Base-by-base conservation (phyloP, 2,113 vertebrate genomes). In the Ceyx cyanopectus region DNA sequence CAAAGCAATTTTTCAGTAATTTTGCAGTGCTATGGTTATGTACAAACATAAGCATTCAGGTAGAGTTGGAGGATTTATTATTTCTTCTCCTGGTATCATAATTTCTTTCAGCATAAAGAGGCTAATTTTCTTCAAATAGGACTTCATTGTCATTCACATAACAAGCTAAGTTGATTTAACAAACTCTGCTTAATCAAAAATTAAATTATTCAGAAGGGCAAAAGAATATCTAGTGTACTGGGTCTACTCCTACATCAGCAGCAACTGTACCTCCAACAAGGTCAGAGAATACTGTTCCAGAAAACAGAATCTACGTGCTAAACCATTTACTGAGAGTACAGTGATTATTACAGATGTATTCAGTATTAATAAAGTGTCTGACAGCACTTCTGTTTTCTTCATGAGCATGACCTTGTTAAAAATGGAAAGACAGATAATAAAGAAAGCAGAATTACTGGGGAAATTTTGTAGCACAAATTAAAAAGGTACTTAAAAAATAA, bases 111-210 rank as follows among this genome's bases (percentile, higher is more conserved):
- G 60, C 67, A 34, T 54, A 54, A 92, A 92, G 60, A 74, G 43
- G 40, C 32, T 87, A 68, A 91, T 81, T 95, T 90, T 67, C 61
- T 81, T 91, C 75, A 92, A 91, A 87, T 11, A 87, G 24, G 58
- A 76, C 54, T 92, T 87, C 56, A 85, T 74, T 90, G 79, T 85
- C 37, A 21, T 82, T 91, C 85, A 70, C 40, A 48, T 65, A 81
- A 88, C 75, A 96, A 95, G 29, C 45, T 53, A 74, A 72, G 68
- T 41, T 93, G 87, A 94, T 91, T 93, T 95, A 93, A 83, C 82
- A 72, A 96, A 94, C 48, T 75, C 70, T 12, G 14, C 40, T 81
- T 92, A 95, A 93, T 95, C 48, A 95, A 93, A 95, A 95, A 80
- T 70, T 93, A 90, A 96, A 93, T 86, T 90, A 95, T 92, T 94